Conservation (phyloP, 2,113 vertebrate species). For the Prinia subflava region DNA sequence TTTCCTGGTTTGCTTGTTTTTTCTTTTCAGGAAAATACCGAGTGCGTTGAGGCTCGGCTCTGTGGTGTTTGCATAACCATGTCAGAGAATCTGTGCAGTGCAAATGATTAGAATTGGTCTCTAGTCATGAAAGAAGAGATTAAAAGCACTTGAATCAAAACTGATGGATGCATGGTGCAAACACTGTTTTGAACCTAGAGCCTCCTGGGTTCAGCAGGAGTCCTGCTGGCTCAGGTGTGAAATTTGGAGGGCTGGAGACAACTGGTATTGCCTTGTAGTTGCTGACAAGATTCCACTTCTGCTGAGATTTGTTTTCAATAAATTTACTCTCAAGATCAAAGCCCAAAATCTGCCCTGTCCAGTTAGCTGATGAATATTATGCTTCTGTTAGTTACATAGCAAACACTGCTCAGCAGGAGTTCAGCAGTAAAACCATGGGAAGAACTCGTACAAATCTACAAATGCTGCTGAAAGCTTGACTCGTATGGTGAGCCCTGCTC, state of each 20-base stretch:
- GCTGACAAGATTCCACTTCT: neutral
- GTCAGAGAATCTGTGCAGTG: neutral
- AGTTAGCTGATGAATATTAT: neutral
- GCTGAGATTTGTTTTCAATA: neutral
- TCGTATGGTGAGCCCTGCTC: neutral
- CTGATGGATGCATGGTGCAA: neutral
- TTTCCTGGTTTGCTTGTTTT: neutral
- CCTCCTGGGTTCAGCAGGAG: neutral
- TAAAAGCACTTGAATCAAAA: neutral
- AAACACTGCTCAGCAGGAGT: neutral
- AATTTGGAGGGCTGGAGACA: neutral
- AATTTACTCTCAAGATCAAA: neutral
- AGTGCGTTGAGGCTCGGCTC: neutral
- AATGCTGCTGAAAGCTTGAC: neutral
- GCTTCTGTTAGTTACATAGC: rapidly evolving
- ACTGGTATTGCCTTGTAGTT: neutral
- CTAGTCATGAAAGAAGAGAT: neutral
- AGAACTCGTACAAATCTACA: rapidly evolving
- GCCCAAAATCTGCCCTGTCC: neutral
- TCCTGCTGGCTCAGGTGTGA: neutral
- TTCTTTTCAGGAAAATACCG: neutral
- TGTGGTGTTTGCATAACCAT: rapidly evolving
- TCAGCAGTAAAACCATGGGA: neutral
- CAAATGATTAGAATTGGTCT: neutral
- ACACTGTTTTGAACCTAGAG: neutral